phyloP scores from a whole-genome alignment of 1,140 invertebrate species.

The Drosophila pseudoobscura region DNA sequence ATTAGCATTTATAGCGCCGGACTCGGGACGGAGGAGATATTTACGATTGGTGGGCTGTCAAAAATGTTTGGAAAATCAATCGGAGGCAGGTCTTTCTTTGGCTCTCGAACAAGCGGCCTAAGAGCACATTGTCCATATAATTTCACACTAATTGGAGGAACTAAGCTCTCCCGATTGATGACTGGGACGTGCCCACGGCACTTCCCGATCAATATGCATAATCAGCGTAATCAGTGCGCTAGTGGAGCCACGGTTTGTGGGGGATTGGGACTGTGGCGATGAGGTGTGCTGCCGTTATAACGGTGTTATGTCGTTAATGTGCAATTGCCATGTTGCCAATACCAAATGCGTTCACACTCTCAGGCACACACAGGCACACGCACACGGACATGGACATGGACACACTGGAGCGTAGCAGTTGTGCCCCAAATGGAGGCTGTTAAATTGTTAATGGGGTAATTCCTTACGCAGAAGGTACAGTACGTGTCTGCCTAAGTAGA shows the following conservation, averaged over 20 bases:
- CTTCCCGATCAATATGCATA: slow-evolving; percentile 74
- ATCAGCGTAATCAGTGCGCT: slow-evolving; percentile 68
- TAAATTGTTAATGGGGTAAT: slow-evolving; percentile 79
- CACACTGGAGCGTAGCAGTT: neutral
- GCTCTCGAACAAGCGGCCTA: neutral
- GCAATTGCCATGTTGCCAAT: slow-evolving; percentile 81
- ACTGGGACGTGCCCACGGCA: slow-evolving; percentile 57
- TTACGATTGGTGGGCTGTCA: slow-evolving; percentile 51
- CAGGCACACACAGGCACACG: slow-evolving; percentile 13
- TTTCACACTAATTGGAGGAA: slow-evolving; percentile 51
- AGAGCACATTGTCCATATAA: slow-evolving; percentile 1
- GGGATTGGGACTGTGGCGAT: neutral
- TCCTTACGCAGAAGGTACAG: slow-evolving; percentile 57
- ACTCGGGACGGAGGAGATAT: slow-evolving; percentile 21
- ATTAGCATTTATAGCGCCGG: slow-evolving; percentile 68
- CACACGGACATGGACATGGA: slow-evolving; percentile 5
- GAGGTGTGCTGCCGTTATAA: slow-evolving; percentile 63
- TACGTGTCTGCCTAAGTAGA: slow-evolving; percentile 28
- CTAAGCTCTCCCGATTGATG: slow-evolving; percentile 51
- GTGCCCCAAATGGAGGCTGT: slow-evolving; percentile 65
- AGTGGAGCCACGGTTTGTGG: neutral
- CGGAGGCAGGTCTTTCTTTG: slow-evolving; percentile 1
- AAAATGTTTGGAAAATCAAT: slow-evolving; percentile 41
- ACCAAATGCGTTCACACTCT: slow-evolving; percentile 45
- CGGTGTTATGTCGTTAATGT: slow-evolving; percentile 82